Base-by-base conservation (phyloP, 2,113 vertebrate genomes). In the Trichomycterus rosablanca region DNA sequence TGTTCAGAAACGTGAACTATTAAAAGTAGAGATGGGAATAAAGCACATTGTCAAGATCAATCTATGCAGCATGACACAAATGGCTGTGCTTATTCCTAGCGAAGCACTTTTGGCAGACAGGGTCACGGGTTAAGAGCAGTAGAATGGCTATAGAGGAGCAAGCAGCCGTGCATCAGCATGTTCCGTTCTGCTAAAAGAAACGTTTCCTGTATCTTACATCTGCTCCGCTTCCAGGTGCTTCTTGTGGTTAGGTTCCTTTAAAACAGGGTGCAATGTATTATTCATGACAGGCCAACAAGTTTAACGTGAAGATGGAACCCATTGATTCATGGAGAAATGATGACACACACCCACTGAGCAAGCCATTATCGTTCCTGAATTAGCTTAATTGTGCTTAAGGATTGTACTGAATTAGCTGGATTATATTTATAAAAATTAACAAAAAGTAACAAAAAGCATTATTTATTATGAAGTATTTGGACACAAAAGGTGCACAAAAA, bases 251-350 rank as follows among this genome's bases (percentile, higher is more conserved):
- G 63, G 74, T 65, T 44, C 63, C 70, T 55, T 49, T 19, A 75
- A 32, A 76, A 54, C 74, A 22, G 52, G 77, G 59, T 43, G 24
- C 68, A 67, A 83, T 89, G 66, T 75, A 88, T 88, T 84, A 88
- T 87, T 89, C 75, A 89, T 81, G 61, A 42, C 34, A 52, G 84
- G 84, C 83, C 85, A 81, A 20, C 77, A 73, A 78, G 78, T 82
- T 76, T 70, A 56, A 49, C 68, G 72, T 48, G 22, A 63, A 83
- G 78, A 82, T 75, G 81, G 80, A 82, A 59, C 67, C 44, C 76
- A 85, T 82, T 61, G 83, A 86, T 85, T 80, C 3, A 49, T 66
- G 71, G 73, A 80, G 81, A 74, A 74, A 53, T 30, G 54, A 40
- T 22, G 7, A 3, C 4, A 66, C 24, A 20, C 40, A 22, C 37